phyloP scores from a whole-genome alignment of 1,140 invertebrate species.

The Drosophila santomea region DNA sequence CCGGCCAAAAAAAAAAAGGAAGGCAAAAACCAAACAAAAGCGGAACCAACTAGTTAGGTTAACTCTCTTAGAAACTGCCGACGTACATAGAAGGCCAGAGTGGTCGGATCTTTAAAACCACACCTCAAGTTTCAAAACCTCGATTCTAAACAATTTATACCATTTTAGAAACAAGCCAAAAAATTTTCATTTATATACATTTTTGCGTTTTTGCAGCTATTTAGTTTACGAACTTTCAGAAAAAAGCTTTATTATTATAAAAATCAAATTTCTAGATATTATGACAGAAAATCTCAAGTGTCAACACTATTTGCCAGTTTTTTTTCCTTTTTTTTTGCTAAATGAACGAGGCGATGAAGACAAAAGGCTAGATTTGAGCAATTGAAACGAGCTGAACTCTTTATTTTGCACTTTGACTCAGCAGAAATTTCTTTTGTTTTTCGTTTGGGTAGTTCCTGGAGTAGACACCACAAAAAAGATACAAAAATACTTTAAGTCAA shows the following conservation, averaged over 20 bases:
- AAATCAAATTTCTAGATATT: not conserved
- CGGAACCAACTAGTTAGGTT: conserved; percentile 53
- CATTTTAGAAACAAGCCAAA: too few species aligned
- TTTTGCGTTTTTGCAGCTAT: too few species aligned
- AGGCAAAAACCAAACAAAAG: conserved; percentile 17
- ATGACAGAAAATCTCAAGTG: not conserved
- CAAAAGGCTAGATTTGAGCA: conserved; percentile 11
- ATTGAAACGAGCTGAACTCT: conserved; percentile 43
- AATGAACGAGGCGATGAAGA: not conserved
- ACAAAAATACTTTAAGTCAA: conserved; percentile 24
- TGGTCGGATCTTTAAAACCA: not conserved
- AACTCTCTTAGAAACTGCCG: conserved; percentile 35
- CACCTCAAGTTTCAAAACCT: too few species aligned
- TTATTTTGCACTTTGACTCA: conserved; percentile 55
- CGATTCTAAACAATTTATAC: too few species aligned
- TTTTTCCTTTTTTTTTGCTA: too few species aligned
- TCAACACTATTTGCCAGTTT: not conserved
- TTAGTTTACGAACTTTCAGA: not conserved
- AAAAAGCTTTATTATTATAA: not conserved
- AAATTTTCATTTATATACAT: too few species aligned
- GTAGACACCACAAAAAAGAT: conserved; percentile 10
- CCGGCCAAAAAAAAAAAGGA: conserved; percentile 25
- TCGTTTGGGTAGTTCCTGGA: conserved; percentile 8
- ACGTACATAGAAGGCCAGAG: conserved; percentile 13
- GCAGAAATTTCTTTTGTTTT: conserved; percentile 64